phyloP scores from a whole-genome alignment of 2,797 vertebrate species.

The Pyrocephalus nanus region DNA sequence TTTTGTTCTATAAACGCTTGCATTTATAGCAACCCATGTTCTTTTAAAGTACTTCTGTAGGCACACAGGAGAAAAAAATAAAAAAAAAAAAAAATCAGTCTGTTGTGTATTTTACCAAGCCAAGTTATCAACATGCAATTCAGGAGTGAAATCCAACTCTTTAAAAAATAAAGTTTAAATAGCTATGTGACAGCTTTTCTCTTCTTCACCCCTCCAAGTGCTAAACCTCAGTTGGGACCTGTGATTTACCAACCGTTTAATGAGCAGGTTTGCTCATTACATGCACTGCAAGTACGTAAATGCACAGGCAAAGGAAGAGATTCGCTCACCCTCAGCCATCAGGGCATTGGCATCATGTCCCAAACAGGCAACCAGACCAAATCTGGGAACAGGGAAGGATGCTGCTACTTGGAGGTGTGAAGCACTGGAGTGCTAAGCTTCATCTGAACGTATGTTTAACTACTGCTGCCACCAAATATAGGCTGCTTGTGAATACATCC shows the following conservation, averaged over 20 bases:
- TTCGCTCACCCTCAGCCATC: background rate
- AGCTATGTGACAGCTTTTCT: slow-evolving; percentile 15
- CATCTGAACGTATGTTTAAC: background rate
- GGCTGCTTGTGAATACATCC: background rate
- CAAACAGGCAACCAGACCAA: background rate
- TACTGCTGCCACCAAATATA: slow-evolving; percentile 18
- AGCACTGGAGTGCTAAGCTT: background rate
- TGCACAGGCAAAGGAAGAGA: background rate
- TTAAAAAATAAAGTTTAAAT: background rate
- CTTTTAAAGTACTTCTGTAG: background rate
- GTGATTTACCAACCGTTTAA: background rate
- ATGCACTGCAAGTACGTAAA: background rate
- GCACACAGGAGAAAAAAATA: slow-evolving; percentile 1
- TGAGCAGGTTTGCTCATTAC: background rate
- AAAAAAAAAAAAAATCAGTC: background rate
- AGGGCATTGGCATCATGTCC: background rate
- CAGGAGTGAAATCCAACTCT: background rate
- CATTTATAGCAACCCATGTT: slow-evolving; percentile 44
- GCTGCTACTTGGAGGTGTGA: slow-evolving; percentile 1
- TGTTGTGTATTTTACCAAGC: background rate
- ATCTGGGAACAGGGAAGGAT: background rate
- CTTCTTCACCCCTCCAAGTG: background rate
- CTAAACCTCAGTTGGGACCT: background rate
- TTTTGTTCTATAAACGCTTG: background rate
- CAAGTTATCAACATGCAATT: slow-evolving; percentile 3